phyloP scores from a whole-genome alignment of 2,888 invertebrate species.

The Protodeltote pygarga region DNA sequence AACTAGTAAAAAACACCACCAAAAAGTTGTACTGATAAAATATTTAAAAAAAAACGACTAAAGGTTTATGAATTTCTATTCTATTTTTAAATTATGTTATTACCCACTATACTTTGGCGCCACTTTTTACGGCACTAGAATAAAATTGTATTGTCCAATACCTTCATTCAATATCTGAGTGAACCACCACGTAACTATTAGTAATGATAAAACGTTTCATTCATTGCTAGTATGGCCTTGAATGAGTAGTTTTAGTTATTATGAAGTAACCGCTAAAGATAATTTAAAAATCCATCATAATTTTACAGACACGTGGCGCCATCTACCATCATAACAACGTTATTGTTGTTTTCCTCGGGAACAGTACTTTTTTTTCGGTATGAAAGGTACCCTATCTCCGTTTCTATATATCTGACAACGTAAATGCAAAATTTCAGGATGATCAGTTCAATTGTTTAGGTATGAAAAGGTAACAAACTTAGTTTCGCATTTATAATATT shows the following conservation, averaged over 20 bases:
- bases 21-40: constrained; percentile 4
- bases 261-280: neutral
- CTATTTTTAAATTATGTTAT: constrained; percentile 48
- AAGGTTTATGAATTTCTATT: constrained; percentile 20
- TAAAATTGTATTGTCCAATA: constrained; percentile 61
- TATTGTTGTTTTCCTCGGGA: too few species aligned
- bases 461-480: too few species aligned
- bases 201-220: constrained; percentile 73
- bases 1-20: constrained; percentile 1
- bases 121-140: constrained; percentile 52
- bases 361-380: too few species aligned
- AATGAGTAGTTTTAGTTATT: neutral
- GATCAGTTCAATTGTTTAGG: too few species aligned
- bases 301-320: too few species aligned
- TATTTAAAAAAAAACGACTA: constrained; percentile 11
- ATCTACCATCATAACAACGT: too few species aligned
- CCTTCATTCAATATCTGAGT: constrained; percentile 67
- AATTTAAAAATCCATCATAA: neutral
- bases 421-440: too few species aligned
- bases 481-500: too few species aligned
- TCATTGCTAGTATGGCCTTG: constrained; percentile 47
- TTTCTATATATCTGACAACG: too few species aligned
- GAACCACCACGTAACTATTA: constrained; percentile 66
- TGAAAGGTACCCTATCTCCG: too few species aligned
- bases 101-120: constrained; percentile 67